These are phyloP conservation scores for Bruchidius siliquastri DNA, from an alignment of 2,888 invertebrate species.

Conservation along the genomic window DNA sequence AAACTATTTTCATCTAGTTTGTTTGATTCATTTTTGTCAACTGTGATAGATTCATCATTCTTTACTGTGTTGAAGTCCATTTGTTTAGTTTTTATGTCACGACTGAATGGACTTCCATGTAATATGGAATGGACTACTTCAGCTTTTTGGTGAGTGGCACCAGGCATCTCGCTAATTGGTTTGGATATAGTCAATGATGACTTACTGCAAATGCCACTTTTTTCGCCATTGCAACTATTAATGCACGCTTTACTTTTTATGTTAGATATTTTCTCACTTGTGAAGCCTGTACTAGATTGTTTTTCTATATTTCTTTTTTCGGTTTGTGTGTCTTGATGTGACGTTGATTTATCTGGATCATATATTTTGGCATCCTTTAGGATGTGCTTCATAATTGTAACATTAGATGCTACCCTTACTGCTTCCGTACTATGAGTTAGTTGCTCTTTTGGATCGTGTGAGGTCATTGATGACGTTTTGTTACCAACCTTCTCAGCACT, in stretches of 20 bases:
- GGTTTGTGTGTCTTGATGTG: background rate
- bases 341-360: background rate
- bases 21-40: background rate
- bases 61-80: too few relatives aligned
- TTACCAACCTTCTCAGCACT: background rate
- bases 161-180: background rate
- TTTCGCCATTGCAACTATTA: too few relatives aligned
- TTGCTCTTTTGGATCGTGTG: background rate
- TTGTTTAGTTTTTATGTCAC: background rate
- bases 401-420: too few relatives aligned
- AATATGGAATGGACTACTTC: background rate
- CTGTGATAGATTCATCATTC: background rate
- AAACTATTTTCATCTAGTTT: background rate
- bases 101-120: background rate
- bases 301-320: background rate
- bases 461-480: background rate
- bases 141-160: background rate
- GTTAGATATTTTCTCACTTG: too few relatives aligned
- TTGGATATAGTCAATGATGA: too few relatives aligned
- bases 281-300: too few relatives aligned
- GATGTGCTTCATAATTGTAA: too few relatives aligned
- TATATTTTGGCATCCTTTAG: background rate
- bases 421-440: too few relatives aligned
- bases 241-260: too few relatives aligned
- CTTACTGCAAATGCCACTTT: too few relatives aligned